phyloP scores from a whole-genome alignment of 92 coral and sea anemone species.

The Desmophyllum pertusum region DNA sequence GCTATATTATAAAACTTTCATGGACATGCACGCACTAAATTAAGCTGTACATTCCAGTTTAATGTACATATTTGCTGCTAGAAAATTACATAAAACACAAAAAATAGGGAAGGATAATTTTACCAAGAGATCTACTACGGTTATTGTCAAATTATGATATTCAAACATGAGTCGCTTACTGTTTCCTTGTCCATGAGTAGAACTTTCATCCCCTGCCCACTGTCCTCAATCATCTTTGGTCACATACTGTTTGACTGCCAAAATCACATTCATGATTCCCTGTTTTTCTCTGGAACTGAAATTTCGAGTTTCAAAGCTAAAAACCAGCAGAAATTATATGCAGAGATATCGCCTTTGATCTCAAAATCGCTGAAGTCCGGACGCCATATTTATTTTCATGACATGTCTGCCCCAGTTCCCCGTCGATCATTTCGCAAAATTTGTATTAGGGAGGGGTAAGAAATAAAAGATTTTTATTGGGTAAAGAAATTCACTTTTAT shows the following conservation, averaged over 20 bases:
- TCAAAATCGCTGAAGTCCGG: neutral
- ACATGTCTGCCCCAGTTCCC: conserved; percentile 21
- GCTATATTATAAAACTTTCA: no score
- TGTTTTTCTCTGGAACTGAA: neutral
- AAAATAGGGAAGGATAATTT: neutral
- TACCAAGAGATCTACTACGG: neutral
- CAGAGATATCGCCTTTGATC: neutral
- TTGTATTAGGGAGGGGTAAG: neutral
- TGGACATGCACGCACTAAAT: neutral
- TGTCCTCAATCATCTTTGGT: conserved; percentile 96
- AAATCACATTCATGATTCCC: conserved; percentile 86
- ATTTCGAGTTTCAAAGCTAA: no score
- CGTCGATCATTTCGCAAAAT: no score
- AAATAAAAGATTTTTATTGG: neutral
- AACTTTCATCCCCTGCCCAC: conserved; percentile 99
- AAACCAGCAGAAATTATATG: neutral
- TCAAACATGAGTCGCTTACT: conserved; percentile 68
- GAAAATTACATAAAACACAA: neutral
- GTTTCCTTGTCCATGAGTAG: conserved; percentile 97
- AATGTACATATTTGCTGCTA: neutral
- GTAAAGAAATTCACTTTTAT: neutral
- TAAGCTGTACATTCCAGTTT: no score
- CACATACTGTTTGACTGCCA: conserved; percentile 96
- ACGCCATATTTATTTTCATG: conserved; percentile 42
- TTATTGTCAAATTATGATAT: neutral